A percentile compares a stretch with the other conserved stretches of the same genome.
Conservation (phyloP, 2,113 vertebrate species). For the Tretioscincus oriximinensis region DNA sequence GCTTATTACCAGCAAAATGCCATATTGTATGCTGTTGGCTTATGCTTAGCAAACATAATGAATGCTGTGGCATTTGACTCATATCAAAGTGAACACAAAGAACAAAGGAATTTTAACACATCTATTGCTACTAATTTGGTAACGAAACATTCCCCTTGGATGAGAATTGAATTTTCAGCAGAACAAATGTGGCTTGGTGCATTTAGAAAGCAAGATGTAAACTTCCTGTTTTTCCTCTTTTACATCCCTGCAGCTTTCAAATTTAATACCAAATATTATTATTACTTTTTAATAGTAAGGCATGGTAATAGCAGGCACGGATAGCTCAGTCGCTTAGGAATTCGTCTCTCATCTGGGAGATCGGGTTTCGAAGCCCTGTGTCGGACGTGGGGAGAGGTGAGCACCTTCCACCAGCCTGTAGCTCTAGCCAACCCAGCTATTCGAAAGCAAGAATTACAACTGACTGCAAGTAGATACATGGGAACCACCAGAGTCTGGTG, state of each 20-base stretch:
- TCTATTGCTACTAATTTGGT: constrained; percentile 30
- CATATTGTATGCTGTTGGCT: constrained; percentile 26
- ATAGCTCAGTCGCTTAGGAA: too few relatives aligned
- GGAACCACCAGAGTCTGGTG: too few relatives aligned
- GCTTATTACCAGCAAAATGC: constrained; percentile 26
- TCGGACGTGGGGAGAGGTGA: too few relatives aligned
- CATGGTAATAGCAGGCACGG: too few relatives aligned
- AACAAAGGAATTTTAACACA: constrained; percentile 29
- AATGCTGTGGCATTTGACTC: constrained; percentile 36
- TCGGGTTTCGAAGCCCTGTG: too few relatives aligned
- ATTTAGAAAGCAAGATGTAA: constrained; percentile 14
- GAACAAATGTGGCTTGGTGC: constrained; percentile 37
- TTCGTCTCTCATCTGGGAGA: too few relatives aligned
- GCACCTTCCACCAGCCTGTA: too few relatives aligned
- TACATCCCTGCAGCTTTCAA: constrained; percentile 47
- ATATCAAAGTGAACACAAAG: constrained; percentile 25
- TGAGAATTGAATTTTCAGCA: constrained; percentile 46
- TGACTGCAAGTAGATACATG: too few relatives aligned
- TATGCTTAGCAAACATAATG: constrained; percentile 42
- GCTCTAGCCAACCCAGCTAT: too few relatives aligned
- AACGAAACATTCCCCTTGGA: constrained; percentile 38
- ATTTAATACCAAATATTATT: constrained; percentile 53
- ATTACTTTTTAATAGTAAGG: too few relatives aligned
- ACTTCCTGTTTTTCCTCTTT: constrained; percentile 38
- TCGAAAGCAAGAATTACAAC: too few relatives aligned